Percentiles rank a stretch among this genome's conserved stretches.
These are phyloP conservation scores for Ormyrus nitidulus DNA, from an alignment of 2,888 invertebrate genomes.

Conservation along the genomic window DNA sequence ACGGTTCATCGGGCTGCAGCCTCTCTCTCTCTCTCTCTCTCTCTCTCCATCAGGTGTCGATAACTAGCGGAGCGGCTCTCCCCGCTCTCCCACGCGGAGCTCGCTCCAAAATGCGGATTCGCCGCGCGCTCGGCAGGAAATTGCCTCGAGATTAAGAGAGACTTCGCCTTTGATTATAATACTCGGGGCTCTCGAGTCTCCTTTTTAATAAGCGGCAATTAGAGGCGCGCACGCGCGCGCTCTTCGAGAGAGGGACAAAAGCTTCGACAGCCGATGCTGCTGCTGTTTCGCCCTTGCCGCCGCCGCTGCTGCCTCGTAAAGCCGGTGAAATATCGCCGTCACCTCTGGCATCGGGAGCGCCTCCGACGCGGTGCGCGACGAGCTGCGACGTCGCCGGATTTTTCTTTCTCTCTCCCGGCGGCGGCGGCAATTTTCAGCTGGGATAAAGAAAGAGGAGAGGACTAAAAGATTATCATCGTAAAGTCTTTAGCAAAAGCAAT, in stretches of 20 bases:
- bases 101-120: background rate
- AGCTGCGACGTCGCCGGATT: slow-evolving; percentile 24
- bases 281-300: slow-evolving; percentile 3
- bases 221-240: slow-evolving; percentile 52
- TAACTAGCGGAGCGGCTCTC: slow-evolving; percentile 52
- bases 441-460: background rate
- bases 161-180: slow-evolving; percentile 47
- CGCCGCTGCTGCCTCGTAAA: slow-evolving; percentile 66
- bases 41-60: slow-evolving; percentile 62
- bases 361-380: background rate
- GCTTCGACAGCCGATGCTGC: background rate
- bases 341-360: slow-evolving; percentile 40
- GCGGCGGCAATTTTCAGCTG: background rate
- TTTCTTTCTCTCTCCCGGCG: background rate
- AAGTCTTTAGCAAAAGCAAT: slow-evolving; percentile 55
- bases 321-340: slow-evolving; percentile 65
- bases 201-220: slow-evolving; percentile 74
- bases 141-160: slow-evolving; percentile 48
- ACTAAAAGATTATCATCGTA: slow-evolving; percentile 56
- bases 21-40: slow-evolving; percentile 1
- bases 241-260: too few relatives aligned
- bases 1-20: slow-evolving; percentile 57
- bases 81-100: background rate
- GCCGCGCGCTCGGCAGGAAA: slow-evolving; percentile 47
- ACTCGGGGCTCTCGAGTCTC: slow-evolving; percentile 16